Evolutionary conservation across 2,797 vertebrate genomes (phyloP), one percentile per base, ranked within the genome.

Genomic region (Phyllotis vaccarum): DNA sequence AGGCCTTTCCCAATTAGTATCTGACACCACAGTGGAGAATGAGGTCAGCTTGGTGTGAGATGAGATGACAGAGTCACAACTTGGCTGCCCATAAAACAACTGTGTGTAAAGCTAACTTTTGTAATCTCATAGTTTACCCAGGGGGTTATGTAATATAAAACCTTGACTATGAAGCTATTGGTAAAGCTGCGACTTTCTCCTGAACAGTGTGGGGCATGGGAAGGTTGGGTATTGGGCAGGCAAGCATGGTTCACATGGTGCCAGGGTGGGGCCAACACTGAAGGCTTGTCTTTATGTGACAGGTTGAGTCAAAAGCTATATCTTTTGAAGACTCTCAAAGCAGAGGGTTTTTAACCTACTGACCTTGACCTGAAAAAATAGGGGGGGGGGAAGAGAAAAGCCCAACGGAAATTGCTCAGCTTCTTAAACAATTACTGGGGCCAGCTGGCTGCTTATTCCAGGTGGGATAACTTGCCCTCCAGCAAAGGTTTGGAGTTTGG

Each of bases 31-130:
- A 97, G 97, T 96, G 95, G 97, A 98, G 96, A 97, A 98, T 98
- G 97, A 98, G 95, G 96, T 98, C 97, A 97, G 93, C 86, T 79
- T 98, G 96, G 91, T 97, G 97, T 97, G 97, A 98, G 97, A 98
- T 97, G 98, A 98, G 95, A 94, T 95, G 95, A 98, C 89, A 98
- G 86, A 98, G 96, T 98, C 97, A 97, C 49, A 88, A 78, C 96
- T 98, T 98, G 97, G 89, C 98, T 97, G 81, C 31, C 89, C 94
- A 98, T 98, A 86, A 98, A 98, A 95, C 95, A 96, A 95, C 54
- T 97, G 81, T 82, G 11, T 96, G 97, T 94, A 98, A 96, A 97
- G 96, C 76, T 97, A 95, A 94, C 80, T 98, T 98, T 98, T 96
- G 94, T 83, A 86, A 96, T 94, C 89, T 95, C 96, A 86, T 97